Evolutionary conservation across 2,888 invertebrate species (phyloP).

Genomic region (Perdita meconis): DNA sequence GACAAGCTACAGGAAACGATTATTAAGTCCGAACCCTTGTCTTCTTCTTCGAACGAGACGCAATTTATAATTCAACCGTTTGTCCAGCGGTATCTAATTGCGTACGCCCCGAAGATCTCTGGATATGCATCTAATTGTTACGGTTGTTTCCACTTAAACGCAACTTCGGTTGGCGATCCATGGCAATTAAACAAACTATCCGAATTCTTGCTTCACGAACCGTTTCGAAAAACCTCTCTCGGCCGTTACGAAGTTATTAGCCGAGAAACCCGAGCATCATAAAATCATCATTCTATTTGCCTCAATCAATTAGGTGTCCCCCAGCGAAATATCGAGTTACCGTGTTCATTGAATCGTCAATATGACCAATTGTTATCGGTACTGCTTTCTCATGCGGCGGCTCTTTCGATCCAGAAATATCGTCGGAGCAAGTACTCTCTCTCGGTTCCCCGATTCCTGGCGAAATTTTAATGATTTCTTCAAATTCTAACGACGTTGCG

Average conservation of each 20-base stretch:
- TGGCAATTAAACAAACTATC: slow-evolving; percentile 38
- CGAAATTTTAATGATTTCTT: slow-evolving; percentile 7
- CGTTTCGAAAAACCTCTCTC: slow-evolving; percentile 4
- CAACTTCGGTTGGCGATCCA: slow-evolving; percentile 28
- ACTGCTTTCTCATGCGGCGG: slow-evolving; percentile 38
- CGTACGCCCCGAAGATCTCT: slow-evolving; percentile 59
- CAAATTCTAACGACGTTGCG: neutral
- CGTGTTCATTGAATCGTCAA: slow-evolving; percentile 59
- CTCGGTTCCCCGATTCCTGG: slow-evolving; percentile 1
- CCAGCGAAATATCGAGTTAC: slow-evolving; percentile 73
- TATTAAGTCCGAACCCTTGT: slow-evolving; percentile 75
- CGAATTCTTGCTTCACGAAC: neutral
- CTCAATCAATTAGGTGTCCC: slow-evolving; percentile 70
- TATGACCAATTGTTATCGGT: slow-evolving; percentile 55
- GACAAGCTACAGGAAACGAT: slow-evolving; percentile 76
- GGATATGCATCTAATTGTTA: slow-evolving; percentile 67
- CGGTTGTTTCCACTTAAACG: slow-evolving; percentile 42
- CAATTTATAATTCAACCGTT: slow-evolving; percentile 75
- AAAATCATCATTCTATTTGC: slow-evolving; percentile 71
- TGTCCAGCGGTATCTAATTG: slow-evolving; percentile 75
- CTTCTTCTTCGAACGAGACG: slow-evolving; percentile 71
- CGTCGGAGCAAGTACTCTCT: neutral
- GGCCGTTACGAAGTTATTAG: no score
- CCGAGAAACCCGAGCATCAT: slow-evolving; percentile 36
- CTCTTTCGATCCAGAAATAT: neutral